Conservation (phyloP, 2,888 invertebrate species). For the Panzeria rudis region DNA sequence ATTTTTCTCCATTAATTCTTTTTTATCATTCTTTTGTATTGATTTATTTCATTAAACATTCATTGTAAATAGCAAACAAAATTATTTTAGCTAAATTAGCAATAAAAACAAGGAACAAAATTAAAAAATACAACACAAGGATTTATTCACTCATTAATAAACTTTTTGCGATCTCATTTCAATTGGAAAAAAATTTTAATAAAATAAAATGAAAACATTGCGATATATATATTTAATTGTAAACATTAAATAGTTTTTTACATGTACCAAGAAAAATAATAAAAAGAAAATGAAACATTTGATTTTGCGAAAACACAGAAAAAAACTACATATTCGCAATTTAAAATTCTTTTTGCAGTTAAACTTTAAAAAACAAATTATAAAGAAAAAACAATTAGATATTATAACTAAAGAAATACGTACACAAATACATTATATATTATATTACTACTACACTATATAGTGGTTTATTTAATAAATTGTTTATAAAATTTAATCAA, state of each 20-base stretch:
- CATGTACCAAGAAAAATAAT: conserved; percentile 13
- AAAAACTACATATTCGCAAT: conserved; percentile 5
- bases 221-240: conserved; percentile 23
- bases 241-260: conserved; percentile 29
- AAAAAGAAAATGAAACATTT: conserved; percentile 26
- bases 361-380: conserved; percentile 10
- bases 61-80: conserved; percentile 68
- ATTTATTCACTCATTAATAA: conserved; percentile 29
- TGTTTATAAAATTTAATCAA: conserved; percentile 42
- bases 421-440: conserved; percentile 52
- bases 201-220: conserved; percentile 23
- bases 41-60: conserved; percentile 57
- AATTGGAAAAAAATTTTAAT: conserved; percentile 8
- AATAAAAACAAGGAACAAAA: conserved; percentile 70
- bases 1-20: conserved; percentile 42
- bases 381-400: conserved; percentile 52
- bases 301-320: not conserved
- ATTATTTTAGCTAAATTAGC: conserved; percentile 70
- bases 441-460: conserved; percentile 21
- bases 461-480: conserved; percentile 44
- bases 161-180: conserved; percentile 7
- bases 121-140: conserved; percentile 66
- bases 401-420: conserved; percentile 66
- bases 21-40: conserved; percentile 31
- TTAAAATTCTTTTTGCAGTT: conserved; percentile 4